These are phyloP conservation scores for Mactra quadrangularis DNA, from an alignment of 1,140 invertebrate genomes.

Conservation along the genomic window DNA sequence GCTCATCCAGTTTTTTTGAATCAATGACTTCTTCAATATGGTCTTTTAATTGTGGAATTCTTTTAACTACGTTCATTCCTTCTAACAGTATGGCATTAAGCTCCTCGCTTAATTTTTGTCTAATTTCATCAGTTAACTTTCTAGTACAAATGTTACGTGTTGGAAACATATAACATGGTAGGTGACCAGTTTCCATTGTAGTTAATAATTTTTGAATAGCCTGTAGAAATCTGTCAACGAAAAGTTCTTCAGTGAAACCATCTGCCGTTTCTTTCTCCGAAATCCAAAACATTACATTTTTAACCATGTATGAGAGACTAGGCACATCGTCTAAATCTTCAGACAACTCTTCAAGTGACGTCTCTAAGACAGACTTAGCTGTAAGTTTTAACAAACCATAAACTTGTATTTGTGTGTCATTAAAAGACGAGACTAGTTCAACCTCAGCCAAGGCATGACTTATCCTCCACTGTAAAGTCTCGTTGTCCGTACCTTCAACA, in stretches of 20 bases:
- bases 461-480: conserved; percentile 36
- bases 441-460: conserved; percentile 9
- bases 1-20: neutral
- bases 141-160: neutral
- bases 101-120: neutral
- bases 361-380: neutral
- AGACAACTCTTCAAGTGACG: neutral
- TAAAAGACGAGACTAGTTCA: conserved; percentile 21
- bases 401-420: conserved; percentile 36
- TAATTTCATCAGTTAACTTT: neutral
- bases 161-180: conserved; percentile 42
- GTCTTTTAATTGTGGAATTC: neutral
- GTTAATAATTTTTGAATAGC: neutral
- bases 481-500: neutral
- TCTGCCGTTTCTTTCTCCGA: neutral
- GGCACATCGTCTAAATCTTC: too few relatives aligned
- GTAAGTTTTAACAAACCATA: conserved; percentile 31
- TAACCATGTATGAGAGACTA: conserved; percentile 27
- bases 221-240: neutral
- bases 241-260: neutral
- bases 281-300: conserved; percentile 34
- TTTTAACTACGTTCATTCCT: too few relatives aligned
- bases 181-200: neutral
- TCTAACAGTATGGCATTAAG: neutral
- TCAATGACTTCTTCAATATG: neutral